Evolutionary conservation across 2,888 invertebrate genomes (phyloP).

Genomic region (Pheosia tremula): DNA sequence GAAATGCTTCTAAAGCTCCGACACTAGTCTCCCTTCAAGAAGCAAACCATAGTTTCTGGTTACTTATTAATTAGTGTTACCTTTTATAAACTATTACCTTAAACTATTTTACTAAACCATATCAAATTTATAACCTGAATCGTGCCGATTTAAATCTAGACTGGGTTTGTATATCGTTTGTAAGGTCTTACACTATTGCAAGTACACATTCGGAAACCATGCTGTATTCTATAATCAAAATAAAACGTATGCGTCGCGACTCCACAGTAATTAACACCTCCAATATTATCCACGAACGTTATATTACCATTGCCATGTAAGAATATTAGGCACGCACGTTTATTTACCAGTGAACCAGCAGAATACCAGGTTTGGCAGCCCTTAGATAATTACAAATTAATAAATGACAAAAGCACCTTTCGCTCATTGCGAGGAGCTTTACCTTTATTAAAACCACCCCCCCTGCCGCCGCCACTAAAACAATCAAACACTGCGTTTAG

Average conservation of each 20-base stretch:
- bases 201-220: not conserved
- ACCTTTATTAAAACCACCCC: slow-evolving; percentile 98
- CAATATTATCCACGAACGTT: not conserved
- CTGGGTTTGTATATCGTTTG: too few relatives aligned
- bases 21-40: too few relatives aligned
- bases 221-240: not conserved
- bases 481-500: slow-evolving; percentile 92
- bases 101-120: too few relatives aligned
- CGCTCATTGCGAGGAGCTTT: slow-evolving; percentile 92
- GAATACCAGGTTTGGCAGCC: slow-evolving; percentile 78
- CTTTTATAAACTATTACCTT: too few relatives aligned
- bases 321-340: slow-evolving; percentile 19
- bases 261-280: not conserved
- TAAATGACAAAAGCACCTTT: slow-evolving; percentile 90
- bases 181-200: not conserved
- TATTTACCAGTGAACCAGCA: slow-evolving; percentile 43
- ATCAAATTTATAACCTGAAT: too few relatives aligned
- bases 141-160: too few relatives aligned
- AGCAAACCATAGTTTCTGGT: too few relatives aligned
- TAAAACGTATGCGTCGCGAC: not conserved
- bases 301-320: not conserved
- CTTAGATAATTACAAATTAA: slow-evolving; percentile 76
- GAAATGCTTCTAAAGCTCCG: too few relatives aligned
- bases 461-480: slow-evolving; percentile 97
- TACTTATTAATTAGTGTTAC: too few relatives aligned